phyloP scores from a whole-genome alignment of 2,113 vertebrate genomes.

The Poeciliopsis prolifica region DNA sequence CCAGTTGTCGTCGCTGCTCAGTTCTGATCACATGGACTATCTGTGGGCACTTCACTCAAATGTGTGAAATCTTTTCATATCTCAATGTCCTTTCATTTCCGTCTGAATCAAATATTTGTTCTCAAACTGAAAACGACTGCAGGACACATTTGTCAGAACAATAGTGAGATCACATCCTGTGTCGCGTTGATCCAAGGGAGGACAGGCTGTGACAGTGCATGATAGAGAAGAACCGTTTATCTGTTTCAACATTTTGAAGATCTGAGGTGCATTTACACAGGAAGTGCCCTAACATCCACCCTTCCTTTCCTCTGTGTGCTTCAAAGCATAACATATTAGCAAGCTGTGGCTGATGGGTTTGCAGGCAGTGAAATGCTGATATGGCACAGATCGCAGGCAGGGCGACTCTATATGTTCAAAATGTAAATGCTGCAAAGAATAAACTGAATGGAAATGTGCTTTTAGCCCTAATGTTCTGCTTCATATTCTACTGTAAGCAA shows the following conservation, averaged over 20 bases:
- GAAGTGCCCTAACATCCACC: slow-evolving; percentile 44
- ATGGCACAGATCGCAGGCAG: not conserved
- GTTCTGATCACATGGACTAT: slow-evolving; percentile 34
- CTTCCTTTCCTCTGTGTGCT: slow-evolving; percentile 38
- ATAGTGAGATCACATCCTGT: not conserved
- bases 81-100: not conserved
- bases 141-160: not conserved
- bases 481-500: too few relatives aligned
- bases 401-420: not conserved
- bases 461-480: not conserved
- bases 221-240: slow-evolving; percentile 42
- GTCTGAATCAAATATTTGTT: not conserved
- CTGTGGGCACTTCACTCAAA: slow-evolving; percentile 2
- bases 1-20: slow-evolving; percentile 4
- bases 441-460: not conserved
- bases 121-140: not conserved
- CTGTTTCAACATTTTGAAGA: slow-evolving; percentile 40
- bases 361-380: not conserved
- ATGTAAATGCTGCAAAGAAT: not conserved
- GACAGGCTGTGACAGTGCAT: not conserved
- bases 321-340: not conserved
- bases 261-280: slow-evolving; percentile 52
- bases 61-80: slow-evolving; percentile 18
- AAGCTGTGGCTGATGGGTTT: not conserved
- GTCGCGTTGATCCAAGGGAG: not conserved